Evolutionary conservation across 1,140 invertebrate species (phyloP).

Genomic region (Adelges cooleyi): DNA sequence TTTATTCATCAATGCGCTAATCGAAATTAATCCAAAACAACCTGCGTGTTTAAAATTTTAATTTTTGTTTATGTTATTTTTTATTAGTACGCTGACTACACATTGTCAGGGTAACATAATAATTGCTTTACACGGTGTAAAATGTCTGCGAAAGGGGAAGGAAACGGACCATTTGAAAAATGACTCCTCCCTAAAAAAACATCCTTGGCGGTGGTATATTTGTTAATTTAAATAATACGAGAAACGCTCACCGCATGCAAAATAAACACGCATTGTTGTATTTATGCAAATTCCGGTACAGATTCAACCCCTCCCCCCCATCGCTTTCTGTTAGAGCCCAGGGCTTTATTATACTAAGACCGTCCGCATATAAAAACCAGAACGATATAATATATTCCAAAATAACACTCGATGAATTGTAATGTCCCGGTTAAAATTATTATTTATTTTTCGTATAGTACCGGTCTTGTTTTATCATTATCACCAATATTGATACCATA

Average conservation of each 20-base stretch:
- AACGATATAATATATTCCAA: not conserved
- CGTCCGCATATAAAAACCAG: constrained; percentile 8
- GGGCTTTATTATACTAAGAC: constrained; percentile 19
- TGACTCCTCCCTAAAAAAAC: not conserved
- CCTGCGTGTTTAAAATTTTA: too few relatives aligned
- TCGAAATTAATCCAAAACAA: too few relatives aligned
- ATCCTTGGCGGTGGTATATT: constrained; percentile 9
- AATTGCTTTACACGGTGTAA: not conserved
- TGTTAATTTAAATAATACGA: constrained; percentile 28
- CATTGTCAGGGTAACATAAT: not conserved
- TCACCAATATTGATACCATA: too few relatives aligned
- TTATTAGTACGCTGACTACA: too few relatives aligned
- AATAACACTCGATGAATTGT: constrained; percentile 11
- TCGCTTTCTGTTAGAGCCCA: too few relatives aligned
- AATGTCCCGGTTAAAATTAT: constrained; percentile 9
- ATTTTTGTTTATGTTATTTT: too few relatives aligned
- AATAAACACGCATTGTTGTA: constrained; percentile 25
- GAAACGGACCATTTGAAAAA: not conserved
- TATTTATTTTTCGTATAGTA: not conserved
- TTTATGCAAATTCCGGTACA: constrained; percentile 25
- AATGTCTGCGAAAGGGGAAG: not conserved
- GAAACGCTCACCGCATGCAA: constrained; percentile 13
- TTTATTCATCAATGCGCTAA: too few relatives aligned
- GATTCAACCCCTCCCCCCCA: not conserved
- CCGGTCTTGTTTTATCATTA: too few relatives aligned